Conservation (phyloP, 2,797 vertebrate species). For the Lagodon rhomboides region DNA sequence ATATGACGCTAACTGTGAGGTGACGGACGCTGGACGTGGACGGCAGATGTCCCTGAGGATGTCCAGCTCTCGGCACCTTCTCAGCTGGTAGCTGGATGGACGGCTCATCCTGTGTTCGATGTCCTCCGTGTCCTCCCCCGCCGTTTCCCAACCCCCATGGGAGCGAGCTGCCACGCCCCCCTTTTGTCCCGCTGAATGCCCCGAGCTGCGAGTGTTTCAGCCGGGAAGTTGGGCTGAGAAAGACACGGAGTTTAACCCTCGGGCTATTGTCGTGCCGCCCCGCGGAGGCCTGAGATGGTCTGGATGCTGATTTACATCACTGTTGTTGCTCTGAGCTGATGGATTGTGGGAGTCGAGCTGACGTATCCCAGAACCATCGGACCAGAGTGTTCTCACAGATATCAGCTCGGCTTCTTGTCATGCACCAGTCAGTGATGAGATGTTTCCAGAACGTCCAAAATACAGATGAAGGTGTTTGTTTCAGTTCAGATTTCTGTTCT, state of each 20-base stretch:
- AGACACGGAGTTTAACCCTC: constrained; percentile 19
- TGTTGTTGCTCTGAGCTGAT: constrained; percentile 6
- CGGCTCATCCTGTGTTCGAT: neutral
- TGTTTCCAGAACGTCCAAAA: no score
- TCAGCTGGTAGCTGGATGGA: neutral
- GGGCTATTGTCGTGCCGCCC: constrained; percentile 37
- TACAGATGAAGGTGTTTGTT: no score
- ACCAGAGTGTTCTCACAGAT: neutral
- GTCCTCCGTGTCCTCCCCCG: constrained; percentile 6
- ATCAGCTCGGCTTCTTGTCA: no score
- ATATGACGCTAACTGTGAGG: neutral
- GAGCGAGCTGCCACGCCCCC: constrained; percentile 16
- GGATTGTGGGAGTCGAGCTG: neutral
- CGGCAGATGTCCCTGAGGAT: neutral
- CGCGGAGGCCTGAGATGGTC: constrained; percentile 3
- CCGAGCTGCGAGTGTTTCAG: constrained; percentile 18
- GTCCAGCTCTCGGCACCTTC: neutral
- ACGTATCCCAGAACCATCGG: neutral
- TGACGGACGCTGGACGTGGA: neutral
- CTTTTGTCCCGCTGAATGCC: constrained; percentile 68
- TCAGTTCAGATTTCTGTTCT: no score
- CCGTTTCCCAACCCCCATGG: constrained; percentile 28
- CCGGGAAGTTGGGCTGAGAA: constrained; percentile 49
- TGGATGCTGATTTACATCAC: constrained; percentile 32
- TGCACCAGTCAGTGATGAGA: no score